A percentile compares a stretch with the other conserved stretches of the same genome.
Evolutionary conservation across 2,888 invertebrate genomes (phyloP).

Genomic region (Rhimphoctona megacephalus): DNA sequence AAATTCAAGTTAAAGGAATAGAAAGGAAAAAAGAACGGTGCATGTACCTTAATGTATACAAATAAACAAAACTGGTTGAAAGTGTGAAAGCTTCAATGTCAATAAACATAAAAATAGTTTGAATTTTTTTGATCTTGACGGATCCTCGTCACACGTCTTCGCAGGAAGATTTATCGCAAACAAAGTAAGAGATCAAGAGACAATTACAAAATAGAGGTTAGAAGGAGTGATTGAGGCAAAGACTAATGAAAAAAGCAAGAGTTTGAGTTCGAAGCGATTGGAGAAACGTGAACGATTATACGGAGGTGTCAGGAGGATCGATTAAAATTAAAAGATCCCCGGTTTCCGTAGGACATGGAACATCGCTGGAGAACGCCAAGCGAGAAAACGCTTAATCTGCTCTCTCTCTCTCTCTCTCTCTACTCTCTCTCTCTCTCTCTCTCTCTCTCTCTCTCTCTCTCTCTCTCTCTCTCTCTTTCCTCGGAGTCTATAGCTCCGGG

Average conservation of each 20-base stretch:
- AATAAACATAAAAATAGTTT: background rate
- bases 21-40: no score
- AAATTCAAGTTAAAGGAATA: no score
- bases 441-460: slow-evolving; percentile 9
- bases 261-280: slow-evolving; percentile 18
- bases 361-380: slow-evolving; percentile 22
- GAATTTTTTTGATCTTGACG: background rate
- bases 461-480: slow-evolving; percentile 6
- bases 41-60: no score
- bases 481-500: slow-evolving; percentile 32
- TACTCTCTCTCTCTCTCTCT: slow-evolving; percentile 12
- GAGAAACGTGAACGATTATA: slow-evolving; percentile 13
- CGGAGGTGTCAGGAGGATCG: slow-evolving; percentile 49
- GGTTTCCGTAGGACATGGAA: slow-evolving; percentile 27
- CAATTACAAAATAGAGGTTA: background rate
- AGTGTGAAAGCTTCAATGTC: background rate
- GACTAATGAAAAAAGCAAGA: slow-evolving; percentile 32
- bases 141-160: background rate
- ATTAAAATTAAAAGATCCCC: slow-evolving; percentile 66
- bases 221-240: slow-evolving; percentile 24
- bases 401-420: slow-evolving; percentile 16
- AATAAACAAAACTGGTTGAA: background rate
- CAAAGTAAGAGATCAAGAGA: background rate
- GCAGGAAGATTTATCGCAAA: background rate
- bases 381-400: slow-evolving; percentile 46